Percentiles rank a stretch among this genome's conserved stretches.
Evolutionary conservation across 2,888 invertebrate species (phyloP).

Genomic region (Mythimna ferrago): DNA sequence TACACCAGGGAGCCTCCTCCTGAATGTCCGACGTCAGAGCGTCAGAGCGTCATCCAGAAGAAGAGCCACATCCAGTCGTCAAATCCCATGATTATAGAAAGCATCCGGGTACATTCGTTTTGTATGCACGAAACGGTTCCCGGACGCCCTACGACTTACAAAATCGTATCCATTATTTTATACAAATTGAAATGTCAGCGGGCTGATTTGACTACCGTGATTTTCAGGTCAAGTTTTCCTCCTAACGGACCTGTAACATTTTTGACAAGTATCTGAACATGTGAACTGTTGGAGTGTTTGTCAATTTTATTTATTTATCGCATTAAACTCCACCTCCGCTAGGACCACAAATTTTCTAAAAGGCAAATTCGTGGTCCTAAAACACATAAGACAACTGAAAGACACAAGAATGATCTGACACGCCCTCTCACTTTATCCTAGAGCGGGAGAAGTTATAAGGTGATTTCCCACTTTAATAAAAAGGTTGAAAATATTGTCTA

Average conservation of each 20-base stretch:
- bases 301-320: background rate
- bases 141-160: slow-evolving; percentile 71
- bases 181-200: slow-evolving; percentile 82
- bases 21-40: too few relatives aligned
- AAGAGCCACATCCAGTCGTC: slow-evolving; percentile 47
- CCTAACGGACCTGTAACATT: slow-evolving; percentile 3
- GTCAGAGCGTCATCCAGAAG: too few relatives aligned
- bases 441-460: too few relatives aligned
- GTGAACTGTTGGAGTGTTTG: background rate
- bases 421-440: too few relatives aligned
- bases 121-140: slow-evolving; percentile 67
- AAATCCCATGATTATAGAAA: slow-evolving; percentile 38
- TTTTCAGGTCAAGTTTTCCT: slow-evolving; percentile 44
- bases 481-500: too few relatives aligned
- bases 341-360: too few relatives aligned
- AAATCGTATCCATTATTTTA: slow-evolving; percentile 77
- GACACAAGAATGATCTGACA: too few relatives aligned
- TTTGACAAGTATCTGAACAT: background rate
- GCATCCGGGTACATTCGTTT: slow-evolving; percentile 58
- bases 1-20: too few relatives aligned
- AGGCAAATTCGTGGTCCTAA: too few relatives aligned
- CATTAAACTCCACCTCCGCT: too few relatives aligned
- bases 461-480: too few relatives aligned
- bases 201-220: slow-evolving; percentile 71
- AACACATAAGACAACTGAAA: too few relatives aligned